phyloP scores from a whole-genome alignment of 2,888 invertebrate species.

The Caenorhabditis sulstoni region DNA sequence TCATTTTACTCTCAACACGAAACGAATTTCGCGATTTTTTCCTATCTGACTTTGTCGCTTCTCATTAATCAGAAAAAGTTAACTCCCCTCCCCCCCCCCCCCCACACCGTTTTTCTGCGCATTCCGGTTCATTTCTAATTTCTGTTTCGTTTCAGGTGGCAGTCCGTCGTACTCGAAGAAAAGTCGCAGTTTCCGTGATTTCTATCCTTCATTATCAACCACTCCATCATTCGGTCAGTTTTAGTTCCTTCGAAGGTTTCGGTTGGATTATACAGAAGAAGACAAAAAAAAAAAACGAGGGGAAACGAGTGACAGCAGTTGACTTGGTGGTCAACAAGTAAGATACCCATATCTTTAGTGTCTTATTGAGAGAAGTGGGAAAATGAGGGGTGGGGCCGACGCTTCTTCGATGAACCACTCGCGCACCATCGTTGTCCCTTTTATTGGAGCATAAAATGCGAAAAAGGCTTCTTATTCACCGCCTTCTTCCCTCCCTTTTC shows the following conservation, averaged over 20 bases:
- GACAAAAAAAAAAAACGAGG: slow-evolving; percentile 13
- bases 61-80: not conserved
- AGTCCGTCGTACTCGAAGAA: slow-evolving; percentile 58
- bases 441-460: slow-evolving; percentile 60
- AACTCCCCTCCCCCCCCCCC: not conserved
- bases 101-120: too few relatives aligned
- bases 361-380: slow-evolving; percentile 37
- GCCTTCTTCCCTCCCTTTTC: slow-evolving; percentile 41
- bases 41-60: not conserved
- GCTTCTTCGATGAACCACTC: slow-evolving; percentile 53
- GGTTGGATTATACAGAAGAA: not conserved
- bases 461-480: slow-evolving; percentile 56
- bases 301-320: slow-evolving; percentile 1
- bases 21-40: not conserved
- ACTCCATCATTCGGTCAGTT: slow-evolving; percentile 61
- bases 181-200: slow-evolving; percentile 49
- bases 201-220: slow-evolving; percentile 47
- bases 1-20: not conserved
- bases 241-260: not conserved
- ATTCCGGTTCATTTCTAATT: not conserved
- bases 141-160: slow-evolving; percentile 37
- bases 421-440: slow-evolving; percentile 47
- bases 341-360: slow-evolving; percentile 49
- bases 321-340: slow-evolving; percentile 47
- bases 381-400: not conserved